Evolutionary conservation across 2,113 vertebrate genomes (phyloP).

Genomic region (Tachysurus fulvidraco): DNA sequence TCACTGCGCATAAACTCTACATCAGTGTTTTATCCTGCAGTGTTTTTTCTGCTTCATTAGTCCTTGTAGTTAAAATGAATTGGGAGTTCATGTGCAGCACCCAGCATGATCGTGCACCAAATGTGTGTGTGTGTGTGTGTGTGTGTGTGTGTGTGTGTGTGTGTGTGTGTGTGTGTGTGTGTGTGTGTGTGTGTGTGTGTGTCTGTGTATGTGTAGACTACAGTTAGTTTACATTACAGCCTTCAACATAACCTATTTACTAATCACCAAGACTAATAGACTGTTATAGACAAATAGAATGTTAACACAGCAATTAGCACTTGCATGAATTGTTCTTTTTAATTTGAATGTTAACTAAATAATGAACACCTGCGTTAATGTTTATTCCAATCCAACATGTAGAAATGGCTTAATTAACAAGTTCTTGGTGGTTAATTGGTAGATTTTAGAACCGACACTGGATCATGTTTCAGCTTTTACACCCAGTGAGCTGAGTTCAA

Average conservation of each 20-base stretch:
- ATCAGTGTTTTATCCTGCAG: neutral
- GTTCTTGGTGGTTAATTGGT: neutral
- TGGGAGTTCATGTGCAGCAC: neutral
- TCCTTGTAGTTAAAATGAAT: neutral
- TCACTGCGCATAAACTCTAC: neutral
- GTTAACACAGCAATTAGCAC: neutral
- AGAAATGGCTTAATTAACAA: neutral
- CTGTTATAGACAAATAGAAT: neutral
- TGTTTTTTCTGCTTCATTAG: neutral
- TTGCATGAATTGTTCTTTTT: neutral
- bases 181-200: neutral
- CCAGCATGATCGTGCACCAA: neutral
- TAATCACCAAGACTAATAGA: neutral
- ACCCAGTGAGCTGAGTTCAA: neutral
- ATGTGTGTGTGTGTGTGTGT: no score
- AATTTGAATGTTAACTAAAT: neutral
- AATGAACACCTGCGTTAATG: slow-evolving; percentile 6
- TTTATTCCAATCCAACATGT: neutral
- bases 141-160: neutral
- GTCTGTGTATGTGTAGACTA: neutral
- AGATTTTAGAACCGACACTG: neutral
- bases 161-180: neutral
- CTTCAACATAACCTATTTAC: neutral
- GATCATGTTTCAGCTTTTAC: neutral
- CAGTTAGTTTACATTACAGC: neutral